Conservation (phyloP, 2,888 invertebrate species). For the Habrosyne pyritoides region DNA sequence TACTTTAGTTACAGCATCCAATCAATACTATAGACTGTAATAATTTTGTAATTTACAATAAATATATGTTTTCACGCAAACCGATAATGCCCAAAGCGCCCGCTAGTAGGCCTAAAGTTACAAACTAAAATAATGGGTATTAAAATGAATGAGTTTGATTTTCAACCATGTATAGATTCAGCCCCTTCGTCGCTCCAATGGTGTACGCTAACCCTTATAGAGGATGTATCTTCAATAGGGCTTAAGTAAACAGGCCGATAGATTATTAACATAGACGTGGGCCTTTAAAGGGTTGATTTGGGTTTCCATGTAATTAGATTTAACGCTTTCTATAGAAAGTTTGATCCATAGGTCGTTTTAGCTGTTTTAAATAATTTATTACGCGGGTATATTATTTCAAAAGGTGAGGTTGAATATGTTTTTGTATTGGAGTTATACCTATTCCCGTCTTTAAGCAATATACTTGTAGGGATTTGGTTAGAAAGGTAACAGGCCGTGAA, state of each 20-base stretch:
- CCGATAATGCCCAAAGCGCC: no score
- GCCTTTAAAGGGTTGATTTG: constrained; percentile 1
- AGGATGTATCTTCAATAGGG: constrained; percentile 7
- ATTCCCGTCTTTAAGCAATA: no score
- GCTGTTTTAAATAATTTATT: neutral
- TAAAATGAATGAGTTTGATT: neutral
- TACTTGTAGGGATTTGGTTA: no score
- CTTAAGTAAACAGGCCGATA: constrained; percentile 1
- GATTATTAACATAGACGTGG: neutral
- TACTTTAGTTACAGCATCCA: no score
- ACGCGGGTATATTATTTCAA: neutral
- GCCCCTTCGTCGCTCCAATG: neutral
- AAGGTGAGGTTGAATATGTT: neutral
- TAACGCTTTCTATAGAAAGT: constrained; percentile 2
- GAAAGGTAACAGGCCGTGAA: no score
- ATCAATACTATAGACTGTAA: no score
- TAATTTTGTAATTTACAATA: no score
- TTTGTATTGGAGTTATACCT: no score
- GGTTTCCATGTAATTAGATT: constrained; percentile 4
- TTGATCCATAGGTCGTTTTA: neutral
- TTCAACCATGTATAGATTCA: neutral
- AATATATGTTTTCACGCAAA: no score
- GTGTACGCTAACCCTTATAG: constrained; percentile 3
- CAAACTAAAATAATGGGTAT: neutral
- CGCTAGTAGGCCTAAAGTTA: no score